A percentile compares a stretch with the other conserved stretches of the same genome.
Conservation (phyloP, 2,888 invertebrate genomes). For the Cerceris rybyensis region DNA sequence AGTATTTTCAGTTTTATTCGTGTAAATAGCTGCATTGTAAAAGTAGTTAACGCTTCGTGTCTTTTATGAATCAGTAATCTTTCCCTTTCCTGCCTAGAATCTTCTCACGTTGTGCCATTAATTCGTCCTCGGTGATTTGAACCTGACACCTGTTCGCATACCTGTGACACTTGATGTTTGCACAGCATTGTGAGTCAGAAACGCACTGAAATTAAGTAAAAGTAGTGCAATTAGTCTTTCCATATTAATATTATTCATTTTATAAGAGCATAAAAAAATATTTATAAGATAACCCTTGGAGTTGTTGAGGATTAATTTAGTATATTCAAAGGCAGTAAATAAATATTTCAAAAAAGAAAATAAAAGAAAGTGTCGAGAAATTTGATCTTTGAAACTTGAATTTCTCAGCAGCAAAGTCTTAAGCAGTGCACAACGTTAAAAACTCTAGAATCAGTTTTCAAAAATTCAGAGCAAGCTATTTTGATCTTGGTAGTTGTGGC, state of each 20-base stretch:
- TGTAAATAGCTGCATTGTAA: no score
- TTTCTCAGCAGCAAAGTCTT: no score
- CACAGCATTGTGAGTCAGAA: slow-evolving; percentile 62
- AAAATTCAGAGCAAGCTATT: no score
- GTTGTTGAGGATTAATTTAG: background rate
- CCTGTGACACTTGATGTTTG: slow-evolving; percentile 64
- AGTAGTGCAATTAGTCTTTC: background rate
- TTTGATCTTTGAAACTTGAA: no score
- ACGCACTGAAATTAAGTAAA: slow-evolving; percentile 66
- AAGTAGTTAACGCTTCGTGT: background rate
- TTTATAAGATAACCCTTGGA: background rate
- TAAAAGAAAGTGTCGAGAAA: no score
- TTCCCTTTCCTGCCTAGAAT: slow-evolving; percentile 69
- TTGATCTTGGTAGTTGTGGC: no score
- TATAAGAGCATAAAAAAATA: background rate
- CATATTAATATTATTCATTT: background rate
- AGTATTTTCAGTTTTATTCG: no score
- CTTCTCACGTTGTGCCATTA: slow-evolving; percentile 72
- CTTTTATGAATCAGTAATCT: slow-evolving; percentile 55
- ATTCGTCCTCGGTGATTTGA: slow-evolving; percentile 72
- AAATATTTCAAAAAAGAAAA: no score
- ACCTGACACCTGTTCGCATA: slow-evolving; percentile 77
- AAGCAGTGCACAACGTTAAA: no score
- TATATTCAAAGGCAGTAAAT: no score
- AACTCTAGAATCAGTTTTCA: no score